These are phyloP conservation scores for Ophthalmolycus amberensis DNA, from an alignment of 2,113 vertebrate species.

Conservation along the genomic window DNA sequence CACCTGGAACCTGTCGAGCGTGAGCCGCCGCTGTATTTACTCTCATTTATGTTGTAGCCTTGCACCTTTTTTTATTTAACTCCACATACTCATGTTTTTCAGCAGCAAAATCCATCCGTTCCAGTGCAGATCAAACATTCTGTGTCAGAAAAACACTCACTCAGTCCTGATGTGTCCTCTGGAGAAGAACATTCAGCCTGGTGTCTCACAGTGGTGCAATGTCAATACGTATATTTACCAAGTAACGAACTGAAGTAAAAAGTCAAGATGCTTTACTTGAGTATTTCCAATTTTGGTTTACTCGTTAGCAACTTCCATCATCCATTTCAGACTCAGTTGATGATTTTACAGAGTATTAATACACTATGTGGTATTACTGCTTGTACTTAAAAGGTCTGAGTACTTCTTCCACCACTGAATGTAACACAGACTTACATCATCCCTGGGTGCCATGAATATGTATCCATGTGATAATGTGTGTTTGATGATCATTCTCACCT, in stretches of 20 bases:
- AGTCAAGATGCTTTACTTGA: background rate
- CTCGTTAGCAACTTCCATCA: too few species aligned
- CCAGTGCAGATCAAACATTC: background rate
- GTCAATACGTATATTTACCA: background rate
- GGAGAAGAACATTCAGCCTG: background rate
- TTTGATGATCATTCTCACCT: background rate
- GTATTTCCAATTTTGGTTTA: background rate
- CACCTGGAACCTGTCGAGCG: background rate
- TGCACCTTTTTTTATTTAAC: background rate
- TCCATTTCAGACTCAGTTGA: too few species aligned
- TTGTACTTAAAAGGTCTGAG: background rate
- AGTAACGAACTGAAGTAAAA: background rate
- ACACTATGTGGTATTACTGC: background rate
- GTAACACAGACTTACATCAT: background rate
- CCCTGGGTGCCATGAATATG: background rate
- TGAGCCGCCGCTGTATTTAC: background rate
- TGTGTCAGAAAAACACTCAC: background rate
- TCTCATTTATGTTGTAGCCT: background rate
- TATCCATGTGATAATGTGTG: background rate
- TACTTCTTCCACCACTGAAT: background rate
- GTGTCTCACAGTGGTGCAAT: background rate
- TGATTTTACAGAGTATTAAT: background rate
- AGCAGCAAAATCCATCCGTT: background rate
- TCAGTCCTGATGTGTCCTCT: background rate
- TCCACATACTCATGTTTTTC: background rate